These are phyloP conservation scores for Tyrophagus putrescentiae DNA, from an alignment of 1,140 invertebrate species.

Conservation along the genomic window DNA sequence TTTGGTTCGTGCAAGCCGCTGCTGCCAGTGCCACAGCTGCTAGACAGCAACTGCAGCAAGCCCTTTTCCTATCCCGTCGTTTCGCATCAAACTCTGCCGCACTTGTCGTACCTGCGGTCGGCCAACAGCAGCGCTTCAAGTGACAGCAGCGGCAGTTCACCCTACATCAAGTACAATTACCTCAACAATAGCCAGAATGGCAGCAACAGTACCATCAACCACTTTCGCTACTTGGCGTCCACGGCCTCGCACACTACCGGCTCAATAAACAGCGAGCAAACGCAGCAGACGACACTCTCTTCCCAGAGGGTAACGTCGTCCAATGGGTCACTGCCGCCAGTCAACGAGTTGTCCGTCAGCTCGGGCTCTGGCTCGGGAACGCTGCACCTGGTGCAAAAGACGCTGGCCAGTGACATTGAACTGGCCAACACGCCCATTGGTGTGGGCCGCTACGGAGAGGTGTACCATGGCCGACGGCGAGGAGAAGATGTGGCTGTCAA, in stretches of 20 bases:
- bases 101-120: not conserved
- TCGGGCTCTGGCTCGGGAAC: conserved; percentile 87
- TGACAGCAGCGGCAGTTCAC: not conserved
- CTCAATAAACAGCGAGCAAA: conserved; percentile 1
- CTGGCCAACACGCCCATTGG: conserved; percentile 84
- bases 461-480: conserved; percentile 75
- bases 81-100: not conserved
- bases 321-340: conserved; percentile 2
- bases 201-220: not conserved
- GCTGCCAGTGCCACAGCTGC: not conserved
- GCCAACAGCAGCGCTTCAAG: not conserved
- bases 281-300: conserved; percentile 4
- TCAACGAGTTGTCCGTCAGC: conserved; percentile 29
- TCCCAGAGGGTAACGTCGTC: not conserved
- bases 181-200: not conserved
- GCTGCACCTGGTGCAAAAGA: conserved; percentile 76
- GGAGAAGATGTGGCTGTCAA: conserved; percentile 91
- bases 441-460: conserved; percentile 82
- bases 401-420: conserved; percentile 84
- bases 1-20: not conserved
- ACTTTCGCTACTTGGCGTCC: not conserved
- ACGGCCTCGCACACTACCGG: conserved; percentile 4
- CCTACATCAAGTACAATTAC: not conserved
- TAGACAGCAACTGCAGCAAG: not conserved
- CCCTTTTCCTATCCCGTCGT: too few relatives aligned